Evolutionary conservation across 2,888 invertebrate genomes (phyloP), one percentile per base, ranked within the genome.

Genomic region (Ecliptopera silaceata): DNA sequence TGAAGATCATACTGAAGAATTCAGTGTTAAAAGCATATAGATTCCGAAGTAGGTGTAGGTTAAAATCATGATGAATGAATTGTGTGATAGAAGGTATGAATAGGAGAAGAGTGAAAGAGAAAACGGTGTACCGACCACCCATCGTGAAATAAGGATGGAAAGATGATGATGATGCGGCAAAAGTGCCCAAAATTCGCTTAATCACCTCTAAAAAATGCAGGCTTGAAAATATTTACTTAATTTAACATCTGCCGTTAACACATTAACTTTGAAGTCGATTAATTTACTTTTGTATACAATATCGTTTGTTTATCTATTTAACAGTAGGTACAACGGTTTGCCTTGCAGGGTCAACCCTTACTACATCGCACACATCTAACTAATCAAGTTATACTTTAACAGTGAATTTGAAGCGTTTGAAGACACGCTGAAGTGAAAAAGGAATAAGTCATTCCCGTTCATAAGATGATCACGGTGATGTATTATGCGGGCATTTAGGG

Each of bases 231-330:
- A 60, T 66, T 66, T 66, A 62, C 56, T 49, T 58, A 46, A 60
- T 57, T 50, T 50, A 58, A 58, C 59, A 66, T 63, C 64, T 63
- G 56, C 63, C 59, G 26, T 12, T 13, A 52, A 55, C 51, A 50
- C 58, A 58, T 61, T 66, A 60, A 59, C 64, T 63, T 63, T 54
- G 58, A 64, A 63, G 58, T 64, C 63, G 66, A 63, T 66, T 66
- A 63, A 66, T 66, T 66, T 57, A 62, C 59, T 50, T 48, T 53
- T 58, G 62, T 66, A 63, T 59, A 64, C 61, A 63, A 59, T 63
- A 61, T 42, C 34, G 68, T 65, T 71, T 69, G 56, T 68, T 66
- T 72, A 69, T 72, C 70, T 70, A 75, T 72, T 68, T 70, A 73
- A 74, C n/a, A n/a, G n/a, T n/a, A 69, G 57, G 60, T 65, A 57